A percentile compares a stretch with the other conserved stretches of the same genome.
phyloP scores from a whole-genome alignment of 2,113 vertebrate species.

The Neolamprologus cancellatus region DNA sequence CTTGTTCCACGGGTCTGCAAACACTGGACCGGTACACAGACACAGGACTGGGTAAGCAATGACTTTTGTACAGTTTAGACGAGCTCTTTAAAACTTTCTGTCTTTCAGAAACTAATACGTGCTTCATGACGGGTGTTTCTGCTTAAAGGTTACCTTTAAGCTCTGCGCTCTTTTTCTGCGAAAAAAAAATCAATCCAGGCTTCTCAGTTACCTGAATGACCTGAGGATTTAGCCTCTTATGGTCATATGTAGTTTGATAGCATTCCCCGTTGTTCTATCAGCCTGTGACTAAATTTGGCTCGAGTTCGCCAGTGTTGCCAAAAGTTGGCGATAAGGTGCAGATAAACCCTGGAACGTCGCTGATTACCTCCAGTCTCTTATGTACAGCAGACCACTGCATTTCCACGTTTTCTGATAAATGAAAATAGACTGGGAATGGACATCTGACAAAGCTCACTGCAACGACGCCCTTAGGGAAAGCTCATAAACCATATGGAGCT shows the following conservation, averaged over 20 bases:
- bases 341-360: conserved; percentile 35
- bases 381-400: neutral
- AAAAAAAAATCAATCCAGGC: neutral
- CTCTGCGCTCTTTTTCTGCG: neutral
- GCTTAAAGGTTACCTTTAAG: neutral
- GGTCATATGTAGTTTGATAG: neutral
- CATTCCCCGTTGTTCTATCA: conserved; percentile 2
- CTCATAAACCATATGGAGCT: neutral
- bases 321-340: conserved; percentile 25
- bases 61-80: neutral
- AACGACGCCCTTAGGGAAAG: neutral
- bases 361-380: neutral
- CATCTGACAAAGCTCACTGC: neutral
- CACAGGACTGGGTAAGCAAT: conserved; percentile 68
- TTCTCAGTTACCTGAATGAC: neutral
- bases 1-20: conserved; percentile 53
- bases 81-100: neutral
- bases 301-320: neutral
- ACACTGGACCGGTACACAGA: conserved; percentile 56
- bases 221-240: neutral
- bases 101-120: neutral
- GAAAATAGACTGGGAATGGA: neutral
- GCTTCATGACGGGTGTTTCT: neutral
- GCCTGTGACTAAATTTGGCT: conserved; percentile 11
- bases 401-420: neutral